These are phyloP conservation scores for Hydrolagus affinis DNA, from an alignment of 2,113 vertebrate genomes.

Conservation along the genomic window DNA sequence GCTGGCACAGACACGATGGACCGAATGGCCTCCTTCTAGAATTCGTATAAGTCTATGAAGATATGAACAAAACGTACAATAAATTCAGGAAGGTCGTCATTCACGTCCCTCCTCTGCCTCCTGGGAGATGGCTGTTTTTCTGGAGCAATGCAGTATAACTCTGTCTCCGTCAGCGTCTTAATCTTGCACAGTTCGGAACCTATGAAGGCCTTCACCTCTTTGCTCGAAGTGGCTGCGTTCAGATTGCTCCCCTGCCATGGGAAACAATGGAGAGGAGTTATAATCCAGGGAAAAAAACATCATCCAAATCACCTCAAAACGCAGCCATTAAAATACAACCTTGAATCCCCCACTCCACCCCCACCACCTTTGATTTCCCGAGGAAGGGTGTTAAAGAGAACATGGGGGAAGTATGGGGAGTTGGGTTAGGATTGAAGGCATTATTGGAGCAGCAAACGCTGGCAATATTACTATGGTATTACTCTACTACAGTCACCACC, in stretches of 20 bases:
- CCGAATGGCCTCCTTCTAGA: too few species aligned
- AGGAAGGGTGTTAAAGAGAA: too few species aligned
- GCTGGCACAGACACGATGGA: too few species aligned
- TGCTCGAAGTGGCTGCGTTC: not conserved
- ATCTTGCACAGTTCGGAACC: slow-evolving; percentile 55
- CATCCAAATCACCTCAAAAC: not conserved
- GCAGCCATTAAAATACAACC: not conserved
- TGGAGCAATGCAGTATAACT: slow-evolving; percentile 78
- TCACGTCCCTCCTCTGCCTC: slow-evolving; percentile 73
- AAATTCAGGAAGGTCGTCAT: slow-evolving; percentile 76
- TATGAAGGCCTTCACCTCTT: slow-evolving; percentile 15
- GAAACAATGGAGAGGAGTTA: not conserved
- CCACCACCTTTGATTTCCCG: too few species aligned
- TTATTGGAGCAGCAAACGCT: too few species aligned
- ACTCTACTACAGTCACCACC: too few species aligned
- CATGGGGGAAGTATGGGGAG: too few species aligned
- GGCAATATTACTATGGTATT: too few species aligned
- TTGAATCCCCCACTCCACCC: not conserved
- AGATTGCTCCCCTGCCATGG: not conserved
- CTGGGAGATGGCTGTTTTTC: slow-evolving; percentile 65
- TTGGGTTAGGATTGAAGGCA: too few species aligned
- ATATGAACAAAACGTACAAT: slow-evolving; percentile 57
- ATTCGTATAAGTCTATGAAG: too few species aligned
- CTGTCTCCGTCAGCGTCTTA: slow-evolving; percentile 76
- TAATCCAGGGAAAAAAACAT: not conserved